Percentiles rank a stretch among this genome's conserved stretches.
These are phyloP conservation scores for Heliothis peltigera DNA, from an alignment of 2,888 invertebrate species.

Conservation along the genomic window DNA sequence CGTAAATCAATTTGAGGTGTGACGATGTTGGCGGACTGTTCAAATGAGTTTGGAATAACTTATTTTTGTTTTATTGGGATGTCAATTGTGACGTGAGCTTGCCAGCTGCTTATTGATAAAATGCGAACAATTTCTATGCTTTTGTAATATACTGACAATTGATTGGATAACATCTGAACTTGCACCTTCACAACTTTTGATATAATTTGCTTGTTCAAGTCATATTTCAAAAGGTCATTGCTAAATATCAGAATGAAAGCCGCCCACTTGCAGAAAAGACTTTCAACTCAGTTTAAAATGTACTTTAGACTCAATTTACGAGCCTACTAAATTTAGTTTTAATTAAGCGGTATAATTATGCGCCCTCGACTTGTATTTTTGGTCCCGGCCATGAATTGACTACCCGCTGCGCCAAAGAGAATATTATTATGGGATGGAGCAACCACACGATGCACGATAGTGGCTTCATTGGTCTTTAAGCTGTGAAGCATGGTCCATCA, in stretches of 20 bases:
- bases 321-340: constrained; percentile 33
- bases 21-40: background rate
- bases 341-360: constrained; percentile 41
- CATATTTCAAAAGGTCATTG: background rate
- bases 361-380: constrained; percentile 27
- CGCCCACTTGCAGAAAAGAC: background rate
- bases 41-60: background rate
- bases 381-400: constrained; percentile 25
- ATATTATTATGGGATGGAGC: constrained; percentile 24
- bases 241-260: background rate
- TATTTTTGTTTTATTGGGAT: constrained; percentile 1
- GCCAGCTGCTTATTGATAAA: too few relatives aligned
- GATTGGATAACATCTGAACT: too few relatives aligned
- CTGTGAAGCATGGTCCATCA: background rate
- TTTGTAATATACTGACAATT: too few relatives aligned
- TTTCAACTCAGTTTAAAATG: background rate
- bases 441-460: background rate
- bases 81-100: background rate
- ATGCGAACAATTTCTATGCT: too few relatives aligned
- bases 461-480: constrained; percentile 19
- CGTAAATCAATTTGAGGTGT: constrained; percentile 11
- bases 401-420: constrained; percentile 40
- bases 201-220: background rate
- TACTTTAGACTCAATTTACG: constrained; percentile 14
- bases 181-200: too few relatives aligned